Conservation (phyloP, 2,888 invertebrate genomes). For the Calameuta filiformis region DNA sequence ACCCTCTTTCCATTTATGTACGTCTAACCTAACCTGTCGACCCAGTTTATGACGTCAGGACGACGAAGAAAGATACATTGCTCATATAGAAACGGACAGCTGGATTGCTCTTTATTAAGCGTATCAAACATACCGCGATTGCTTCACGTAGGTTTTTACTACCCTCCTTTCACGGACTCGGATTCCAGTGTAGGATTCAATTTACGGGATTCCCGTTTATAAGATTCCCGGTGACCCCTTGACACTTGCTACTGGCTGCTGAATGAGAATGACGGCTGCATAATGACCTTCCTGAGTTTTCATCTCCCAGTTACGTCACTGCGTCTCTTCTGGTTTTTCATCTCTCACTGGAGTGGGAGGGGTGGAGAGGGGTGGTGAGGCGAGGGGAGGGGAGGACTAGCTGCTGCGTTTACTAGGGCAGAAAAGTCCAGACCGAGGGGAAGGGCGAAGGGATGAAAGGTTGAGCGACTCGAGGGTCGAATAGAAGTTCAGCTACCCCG, state of each 20-base stretch:
- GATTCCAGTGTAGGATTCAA: neutral
- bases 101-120: neutral
- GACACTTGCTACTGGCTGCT: neutral
- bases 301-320: neutral
- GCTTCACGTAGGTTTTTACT: neutral
- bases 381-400: neutral
- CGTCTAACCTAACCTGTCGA: neutral
- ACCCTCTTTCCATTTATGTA: neutral
- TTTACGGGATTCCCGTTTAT: neutral
- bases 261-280: neutral
- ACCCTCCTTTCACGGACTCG: neutral
- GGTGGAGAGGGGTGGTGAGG: no score
- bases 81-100: neutral
- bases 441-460: neutral
- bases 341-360: no score
- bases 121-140: neutral
- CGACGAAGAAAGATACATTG: neutral
- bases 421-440: neutral
- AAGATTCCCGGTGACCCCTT: neutral
- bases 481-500: neutral
- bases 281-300: neutral
- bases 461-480: neutral
- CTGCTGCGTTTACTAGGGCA: neutral
- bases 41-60: neutral
- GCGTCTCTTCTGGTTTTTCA: neutral